Evolutionary conservation across 1,140 invertebrate species (phyloP), one percentile per base, ranked within the genome.

Genomic region (Listronotus oregonensis): DNA sequence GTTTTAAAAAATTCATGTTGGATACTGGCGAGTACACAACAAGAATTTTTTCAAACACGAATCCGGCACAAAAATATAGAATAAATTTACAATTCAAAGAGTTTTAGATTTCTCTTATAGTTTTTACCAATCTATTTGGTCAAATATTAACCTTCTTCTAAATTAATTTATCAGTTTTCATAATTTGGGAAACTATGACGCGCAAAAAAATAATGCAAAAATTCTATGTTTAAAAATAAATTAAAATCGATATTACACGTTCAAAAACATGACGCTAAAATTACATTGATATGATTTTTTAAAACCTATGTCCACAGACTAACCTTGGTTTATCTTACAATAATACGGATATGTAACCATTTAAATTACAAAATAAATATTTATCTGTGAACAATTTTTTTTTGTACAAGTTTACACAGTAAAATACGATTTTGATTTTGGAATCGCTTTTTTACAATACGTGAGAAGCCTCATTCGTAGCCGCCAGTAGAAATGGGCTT

Each of bases 221-320:
- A 52, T 52, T 15, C 11, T 12, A 4, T 18, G 18, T 49, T 18
- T 21, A 14, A 32, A 32, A 37, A 11, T 37, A 52, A 12, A 52
- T 27, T 57, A 21, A 27, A 49, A 27, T 49, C 46, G 12, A 57
- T 7, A 37, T 37, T 37, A 37, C 3, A 57, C 14, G 11, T 56
- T 56, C 27, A 56, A 42, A 27, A 56, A 66, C 27, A 60, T 37
- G 18, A 34, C 43, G 50, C 37, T 68, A 61, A 52, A 55, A 50
- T 52, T 62, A 73, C 72, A 68, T 58, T 76, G 74, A 78, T 78
- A 76, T 77, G 74, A 73, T 68, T 65, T 68, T 69, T 56, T 42
- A 46, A 39, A 56, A 21, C 11, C 17, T 43, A 71, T 71, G 70
- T 75, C 61, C 69, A 59, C 47, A 66, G 67, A 71, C 69, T 70